Percentiles rank a stretch among this genome's conserved stretches.
These are phyloP conservation scores for Gisinianus flammeolus DNA, from an alignment of 2,888 invertebrate genomes.

Conservation along the genomic window DNA sequence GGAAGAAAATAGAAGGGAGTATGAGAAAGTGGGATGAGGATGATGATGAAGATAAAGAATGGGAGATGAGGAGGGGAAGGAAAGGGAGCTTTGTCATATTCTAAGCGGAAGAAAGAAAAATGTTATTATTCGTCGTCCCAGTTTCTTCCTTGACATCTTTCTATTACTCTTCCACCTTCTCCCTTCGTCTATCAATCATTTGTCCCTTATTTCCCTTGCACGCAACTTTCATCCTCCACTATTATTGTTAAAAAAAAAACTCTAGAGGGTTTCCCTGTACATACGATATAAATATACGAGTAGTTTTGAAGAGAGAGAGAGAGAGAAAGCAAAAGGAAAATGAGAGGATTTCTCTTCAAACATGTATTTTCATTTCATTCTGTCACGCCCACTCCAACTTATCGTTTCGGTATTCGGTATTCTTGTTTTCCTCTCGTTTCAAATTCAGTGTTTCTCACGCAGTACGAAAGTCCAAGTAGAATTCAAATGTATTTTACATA, in stretches of 20 bases:
- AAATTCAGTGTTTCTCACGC: no score
- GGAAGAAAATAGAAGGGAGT: background rate
- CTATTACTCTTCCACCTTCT: background rate
- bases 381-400: no score
- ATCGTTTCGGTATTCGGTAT: no score
- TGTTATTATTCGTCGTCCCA: conserved; percentile 8
- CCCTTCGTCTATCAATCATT: conserved; percentile 2
- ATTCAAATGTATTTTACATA: no score
- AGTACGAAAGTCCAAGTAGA: no score
- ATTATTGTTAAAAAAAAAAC: background rate
- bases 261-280: background rate
- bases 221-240: background rate
- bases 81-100: conserved; percentile 16
- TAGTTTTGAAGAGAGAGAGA: background rate
- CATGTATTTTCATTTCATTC: no score
- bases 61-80: background rate
- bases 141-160: conserved; percentile 2
- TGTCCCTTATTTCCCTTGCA: conserved; percentile 6
- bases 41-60: conserved; percentile 7
- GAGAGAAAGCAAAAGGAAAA: background rate
- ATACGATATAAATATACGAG: no score
- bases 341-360: no score
- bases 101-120: background rate
- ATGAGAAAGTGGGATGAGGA: background rate
- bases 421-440: no score